Evolutionary conservation across 2,888 invertebrate species (phyloP).

Genomic region (Sclerodermus sp.): DNA sequence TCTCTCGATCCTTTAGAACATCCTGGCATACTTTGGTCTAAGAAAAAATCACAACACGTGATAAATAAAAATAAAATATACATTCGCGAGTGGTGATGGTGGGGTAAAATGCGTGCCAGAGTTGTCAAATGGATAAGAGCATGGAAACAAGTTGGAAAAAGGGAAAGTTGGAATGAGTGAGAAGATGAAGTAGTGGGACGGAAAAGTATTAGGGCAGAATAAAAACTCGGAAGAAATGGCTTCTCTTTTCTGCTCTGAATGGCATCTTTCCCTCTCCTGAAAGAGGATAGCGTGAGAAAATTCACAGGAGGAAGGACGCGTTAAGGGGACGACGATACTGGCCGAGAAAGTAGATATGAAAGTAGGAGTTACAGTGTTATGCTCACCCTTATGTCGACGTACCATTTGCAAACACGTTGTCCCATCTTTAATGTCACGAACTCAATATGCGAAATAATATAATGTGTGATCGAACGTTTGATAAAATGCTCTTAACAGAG

Average conservation of each 20-base stretch:
- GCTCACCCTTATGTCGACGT: constrained; percentile 20
- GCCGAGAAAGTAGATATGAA: background rate
- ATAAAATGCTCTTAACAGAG: no score
- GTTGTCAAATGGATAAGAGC: background rate
- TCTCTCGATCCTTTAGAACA: background rate
- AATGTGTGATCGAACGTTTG: no score
- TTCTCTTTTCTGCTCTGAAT: background rate
- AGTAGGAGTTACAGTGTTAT: background rate
- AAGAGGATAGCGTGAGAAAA: background rate
- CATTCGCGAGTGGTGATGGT: background rate
- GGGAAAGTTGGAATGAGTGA: background rate
- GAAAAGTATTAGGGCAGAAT: background rate
- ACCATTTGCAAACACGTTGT: constrained; percentile 26
- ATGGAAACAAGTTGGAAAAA: background rate
- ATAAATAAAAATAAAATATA: no score
- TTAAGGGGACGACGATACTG: background rate
- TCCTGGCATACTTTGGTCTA: background rate
- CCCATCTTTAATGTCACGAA: constrained; percentile 35
- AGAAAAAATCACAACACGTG: background rate
- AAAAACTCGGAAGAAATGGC: background rate
- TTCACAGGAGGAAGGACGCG: background rate
- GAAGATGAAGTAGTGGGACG: background rate
- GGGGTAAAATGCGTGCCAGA: background rate
- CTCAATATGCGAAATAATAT: constrained; percentile 31
- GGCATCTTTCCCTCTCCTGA: background rate